Evolutionary conservation across 2,888 invertebrate genomes (phyloP).

Genomic region (Nephrocerus scutellatus): DNA sequence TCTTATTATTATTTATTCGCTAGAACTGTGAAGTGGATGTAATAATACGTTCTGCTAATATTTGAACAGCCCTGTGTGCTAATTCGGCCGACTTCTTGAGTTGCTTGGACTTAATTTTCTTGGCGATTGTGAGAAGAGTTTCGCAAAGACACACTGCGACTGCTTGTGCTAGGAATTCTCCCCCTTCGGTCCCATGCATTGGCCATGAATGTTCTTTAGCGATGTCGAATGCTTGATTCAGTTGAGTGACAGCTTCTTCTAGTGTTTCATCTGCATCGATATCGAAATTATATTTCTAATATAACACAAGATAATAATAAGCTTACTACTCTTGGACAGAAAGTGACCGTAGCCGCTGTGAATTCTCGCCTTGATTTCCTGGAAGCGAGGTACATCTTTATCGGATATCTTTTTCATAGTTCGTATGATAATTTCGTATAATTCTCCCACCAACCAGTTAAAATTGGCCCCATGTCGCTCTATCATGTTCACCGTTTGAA

Average conservation of each 20-base stretch:
- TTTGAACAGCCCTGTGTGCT: slow-evolving; percentile 6
- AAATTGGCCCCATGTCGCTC: slow-evolving; percentile 12
- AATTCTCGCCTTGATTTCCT: slow-evolving; percentile 8
- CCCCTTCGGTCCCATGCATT: slow-evolving; percentile 15
- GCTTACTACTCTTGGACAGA: slow-evolving; percentile 10
- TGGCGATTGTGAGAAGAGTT: slow-evolving; percentile 8
- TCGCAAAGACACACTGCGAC: slow-evolving; percentile 12
- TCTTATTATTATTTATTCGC: not conserved
- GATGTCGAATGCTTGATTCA: slow-evolving; percentile 6
- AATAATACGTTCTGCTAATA: slow-evolving; percentile 5
- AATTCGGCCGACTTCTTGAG: slow-evolving; percentile 3
- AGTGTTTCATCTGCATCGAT: slow-evolving; percentile 1
- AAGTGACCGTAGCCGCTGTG: slow-evolving; percentile 15
- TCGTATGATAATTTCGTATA: slow-evolving; percentile 12
- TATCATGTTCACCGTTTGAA: slow-evolving; percentile 27
- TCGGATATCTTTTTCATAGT: not conserved
- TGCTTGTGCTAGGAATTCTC: slow-evolving; percentile 12
- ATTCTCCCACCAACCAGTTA: slow-evolving; percentile 16
- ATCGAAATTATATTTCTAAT: not conserved
- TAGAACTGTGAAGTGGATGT: not conserved
- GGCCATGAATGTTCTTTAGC: slow-evolving; percentile 14
- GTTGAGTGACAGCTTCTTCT: slow-evolving; percentile 10
- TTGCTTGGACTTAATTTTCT: not conserved
- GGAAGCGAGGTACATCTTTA: slow-evolving; percentile 2
- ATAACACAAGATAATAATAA: not conserved